These are phyloP conservation scores for Lamellibrachia satsuma DNA, from an alignment of 2,888 invertebrate genomes.

Conservation along the genomic window DNA sequence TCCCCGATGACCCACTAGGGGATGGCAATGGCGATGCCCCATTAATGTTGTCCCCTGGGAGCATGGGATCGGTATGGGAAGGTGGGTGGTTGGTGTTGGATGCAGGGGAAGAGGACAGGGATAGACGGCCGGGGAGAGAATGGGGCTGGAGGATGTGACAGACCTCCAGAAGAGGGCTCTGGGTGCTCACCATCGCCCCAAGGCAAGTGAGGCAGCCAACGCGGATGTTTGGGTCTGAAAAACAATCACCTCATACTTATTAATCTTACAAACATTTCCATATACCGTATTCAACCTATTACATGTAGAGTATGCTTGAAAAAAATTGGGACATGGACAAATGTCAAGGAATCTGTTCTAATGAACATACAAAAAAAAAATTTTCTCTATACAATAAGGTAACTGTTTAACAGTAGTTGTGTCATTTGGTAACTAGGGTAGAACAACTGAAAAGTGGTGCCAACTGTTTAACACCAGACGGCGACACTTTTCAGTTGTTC, in stretches of 20 bases:
- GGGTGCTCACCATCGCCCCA: constrained; percentile 62
- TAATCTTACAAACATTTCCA: too few relatives aligned
- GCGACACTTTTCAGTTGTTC: too few relatives aligned
- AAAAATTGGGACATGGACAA: too few relatives aligned
- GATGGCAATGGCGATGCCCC: neutral
- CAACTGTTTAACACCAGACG: too few relatives aligned
- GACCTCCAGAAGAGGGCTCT: constrained; percentile 63
- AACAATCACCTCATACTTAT: neutral
- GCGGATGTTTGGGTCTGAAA: constrained; percentile 65
- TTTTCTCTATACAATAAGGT: too few relatives aligned
- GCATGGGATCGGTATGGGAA: neutral
- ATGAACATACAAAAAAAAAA: too few relatives aligned
- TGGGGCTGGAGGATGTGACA: constrained; percentile 32
- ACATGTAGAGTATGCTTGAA: too few relatives aligned
- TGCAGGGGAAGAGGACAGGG: neutral
- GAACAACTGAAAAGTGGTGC: too few relatives aligned
- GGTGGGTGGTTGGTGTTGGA: neutral
- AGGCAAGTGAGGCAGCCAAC: constrained; percentile 65
- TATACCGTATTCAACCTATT: too few relatives aligned
- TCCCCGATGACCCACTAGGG: constrained; percentile 28
- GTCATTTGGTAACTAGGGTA: too few relatives aligned
- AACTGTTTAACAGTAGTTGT: too few relatives aligned
- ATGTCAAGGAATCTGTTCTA: too few relatives aligned
- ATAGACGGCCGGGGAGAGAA: neutral
- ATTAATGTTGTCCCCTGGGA: neutral